Base-by-base conservation (phyloP, 2,797 vertebrate genomes). In the Syngnathus rostellatus region DNA sequence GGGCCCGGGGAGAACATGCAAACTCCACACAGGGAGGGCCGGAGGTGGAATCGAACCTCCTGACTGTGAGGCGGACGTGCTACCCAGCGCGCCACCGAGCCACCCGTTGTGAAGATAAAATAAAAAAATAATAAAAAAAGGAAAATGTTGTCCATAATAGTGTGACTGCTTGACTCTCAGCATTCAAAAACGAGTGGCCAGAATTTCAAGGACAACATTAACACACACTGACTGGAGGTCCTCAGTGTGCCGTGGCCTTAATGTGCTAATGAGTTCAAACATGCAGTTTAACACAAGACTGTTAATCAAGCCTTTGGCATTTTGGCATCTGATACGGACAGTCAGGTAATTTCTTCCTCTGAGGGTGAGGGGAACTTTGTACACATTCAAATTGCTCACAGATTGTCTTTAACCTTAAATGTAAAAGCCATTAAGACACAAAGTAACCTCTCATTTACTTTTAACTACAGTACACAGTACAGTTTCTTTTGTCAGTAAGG, bases 241-340 rank as follows among this genome's bases (percentile, higher is more conserved):
- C 65, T 85, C 57, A 58, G 51, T 72, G 78, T 66, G 72, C 67
- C 63, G 19, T 72, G 72, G 73, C 79, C 78, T 84, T 86, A 80
- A 87, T 83, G 85, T 86, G 87, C 78, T 89, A 88, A 90, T 88
- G 87, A 87, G 83, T 87, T 88, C 80, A 89, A 90, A 87, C 76
- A 79, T 72, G 72, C 77, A 87, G 85, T 89, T 90, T 88, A 87
- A 88, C 87, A 83, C 82, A 71, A 66, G 76, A 68, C 77, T 90
- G 88, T 87, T 88, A 90, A 89, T 90, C 88, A 90, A 82, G 81
- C 83, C 81, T 51, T 74, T 84, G 84, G 88, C 85, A 86, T 88
- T 88, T 89, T 82, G 80, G 73, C 77, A 80, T 89, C 78, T 86
- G 89, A 31, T 31, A 31, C 31, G 3, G 31, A 89, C 87, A 87